A percentile compares a stretch with the other conserved stretches of the same genome.
Conservation (phyloP, 2,113 vertebrate genomes). For the Sigmodon hispidus region DNA sequence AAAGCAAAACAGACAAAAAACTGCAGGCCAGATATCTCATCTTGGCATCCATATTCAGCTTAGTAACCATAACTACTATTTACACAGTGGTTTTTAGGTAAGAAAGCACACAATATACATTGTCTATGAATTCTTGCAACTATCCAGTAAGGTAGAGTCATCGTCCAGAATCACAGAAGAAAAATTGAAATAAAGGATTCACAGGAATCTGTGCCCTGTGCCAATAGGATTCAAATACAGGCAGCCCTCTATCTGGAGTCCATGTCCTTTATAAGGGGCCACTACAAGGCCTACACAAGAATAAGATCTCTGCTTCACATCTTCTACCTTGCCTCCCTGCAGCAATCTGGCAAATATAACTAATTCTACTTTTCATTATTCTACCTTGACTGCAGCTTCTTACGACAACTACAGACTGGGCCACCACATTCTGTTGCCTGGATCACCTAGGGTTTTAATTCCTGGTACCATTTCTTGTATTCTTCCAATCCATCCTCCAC, state of each 20-base stretch:
- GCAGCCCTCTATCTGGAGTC: background rate
- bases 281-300: background rate
- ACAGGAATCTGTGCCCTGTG: background rate
- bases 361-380: background rate
- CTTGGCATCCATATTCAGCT: background rate
- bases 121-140: background rate
- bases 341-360: background rate
- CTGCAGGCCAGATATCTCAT: background rate
- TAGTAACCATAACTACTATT: constrained; percentile 27
- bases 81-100: background rate
- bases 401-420: background rate
- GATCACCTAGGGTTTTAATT: background rate
- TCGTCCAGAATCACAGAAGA: background rate
- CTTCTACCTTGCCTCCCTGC: background rate
- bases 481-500: background rate
- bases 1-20: too few relatives aligned
- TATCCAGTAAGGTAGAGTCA: background rate
- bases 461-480: background rate
- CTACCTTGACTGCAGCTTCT: background rate
- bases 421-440: background rate
- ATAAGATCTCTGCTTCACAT: background rate
- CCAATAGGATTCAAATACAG: constrained; percentile 2
- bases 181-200: background rate
- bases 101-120: constrained; percentile 2
- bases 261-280: background rate